Base-by-base conservation (phyloP, 1,140 invertebrate species). In the Ectropis grisescens region DNA sequence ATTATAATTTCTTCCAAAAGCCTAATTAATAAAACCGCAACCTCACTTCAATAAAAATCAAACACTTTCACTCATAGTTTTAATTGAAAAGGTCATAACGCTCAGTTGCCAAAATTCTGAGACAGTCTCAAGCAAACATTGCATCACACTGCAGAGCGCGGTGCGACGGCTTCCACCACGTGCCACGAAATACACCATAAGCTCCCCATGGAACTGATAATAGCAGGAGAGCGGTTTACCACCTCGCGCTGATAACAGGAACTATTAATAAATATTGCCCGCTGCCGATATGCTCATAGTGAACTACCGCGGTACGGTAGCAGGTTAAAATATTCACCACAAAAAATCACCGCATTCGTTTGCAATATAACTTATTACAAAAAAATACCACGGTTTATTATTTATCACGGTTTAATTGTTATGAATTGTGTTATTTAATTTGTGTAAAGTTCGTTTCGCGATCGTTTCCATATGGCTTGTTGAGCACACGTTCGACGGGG, bases 311-410 rank as follows among this genome's bases (percentile, higher is more conserved):
- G n/a, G n/a, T 37, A 24, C 32, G 22, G 30, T 43, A 30, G 15
- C 44, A 72, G 67, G 72, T 74, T 72, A 74, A 67, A 55, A 64
- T 66, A 71, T 70, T 56, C 59, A n/a, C n/a, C n/a, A n/a, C n/a
- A n/a, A n/a, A n/a, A n/a, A n/a, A n/a, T n/a, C n/a, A n/a, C n/a
- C n/a, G n/a, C n/a, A n/a, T n/a, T n/a, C n/a, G n/a, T n/a, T n/a
- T n/a, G n/a, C n/a, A n/a, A n/a, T n/a, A n/a, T n/a, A n/a, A n/a
- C n/a, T n/a, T n/a, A n/a, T n/a, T n/a, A n/a, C n/a, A n/a, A n/a
- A n/a, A n/a, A n/a, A n/a, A n/a, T n/a, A n/a, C n/a, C n/a, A n/a
- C n/a, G n/a, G n/a, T n/a, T n/a, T n/a, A n/a, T n/a, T n/a, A n/a
- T n/a, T n/a, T n/a, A n/a, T n/a, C n/a, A n/a, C n/a, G n/a, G n/a